A percentile compares a stretch with the other conserved stretches of the same genome.
Evolutionary conservation across 2,888 invertebrate species (phyloP).

Genomic region (Scaptomyza cyrtandrae): DNA sequence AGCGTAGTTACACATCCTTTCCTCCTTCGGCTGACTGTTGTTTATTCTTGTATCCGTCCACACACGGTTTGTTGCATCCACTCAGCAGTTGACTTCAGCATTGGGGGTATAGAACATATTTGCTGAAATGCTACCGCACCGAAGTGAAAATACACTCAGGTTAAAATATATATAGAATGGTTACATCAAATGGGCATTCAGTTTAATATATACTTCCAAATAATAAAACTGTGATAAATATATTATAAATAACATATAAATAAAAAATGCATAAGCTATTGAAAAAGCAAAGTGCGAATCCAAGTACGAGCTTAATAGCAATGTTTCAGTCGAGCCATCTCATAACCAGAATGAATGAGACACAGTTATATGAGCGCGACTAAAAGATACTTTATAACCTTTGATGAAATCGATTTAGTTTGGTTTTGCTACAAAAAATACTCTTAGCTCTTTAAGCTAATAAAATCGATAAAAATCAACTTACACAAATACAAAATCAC

Average conservation of each 20-base stretch:
- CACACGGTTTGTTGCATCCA: constrained; percentile 74
- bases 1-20: constrained; percentile 34
- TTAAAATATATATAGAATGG: too few species aligned
- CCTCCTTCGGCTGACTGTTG: constrained; percentile 1
- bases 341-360: background rate
- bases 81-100: constrained; percentile 67
- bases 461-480: too few species aligned
- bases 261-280: too few species aligned
- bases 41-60: constrained; percentile 9
- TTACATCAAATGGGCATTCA: too few species aligned
- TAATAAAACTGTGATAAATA: too few species aligned
- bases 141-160: constrained; percentile 9
- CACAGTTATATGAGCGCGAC: background rate
- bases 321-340: constrained; percentile 4
- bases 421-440: too few species aligned
- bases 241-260: too few species aligned
- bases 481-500: too few species aligned
- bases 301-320: background rate
- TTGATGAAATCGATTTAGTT: too few species aligned
- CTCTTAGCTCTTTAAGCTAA: too few species aligned
- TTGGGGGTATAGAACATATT: constrained; percentile 22
- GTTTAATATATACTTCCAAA: too few species aligned
- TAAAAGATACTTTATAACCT: too few species aligned
- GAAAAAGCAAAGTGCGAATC: background rate
- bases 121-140: background rate